phyloP scores from a whole-genome alignment of 2,888 invertebrate species.

The Mythimna albipuncta region DNA sequence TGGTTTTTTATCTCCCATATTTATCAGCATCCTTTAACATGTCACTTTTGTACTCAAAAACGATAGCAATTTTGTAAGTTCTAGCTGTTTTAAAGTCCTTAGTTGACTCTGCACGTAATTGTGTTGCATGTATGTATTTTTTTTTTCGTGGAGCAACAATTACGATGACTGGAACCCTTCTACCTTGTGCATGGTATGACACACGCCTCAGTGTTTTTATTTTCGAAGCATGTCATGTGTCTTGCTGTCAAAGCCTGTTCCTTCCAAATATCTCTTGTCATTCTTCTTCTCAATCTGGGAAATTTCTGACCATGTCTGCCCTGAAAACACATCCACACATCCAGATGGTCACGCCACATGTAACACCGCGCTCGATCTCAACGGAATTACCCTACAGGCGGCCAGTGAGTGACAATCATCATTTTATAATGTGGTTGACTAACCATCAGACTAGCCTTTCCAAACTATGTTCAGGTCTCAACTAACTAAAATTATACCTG shows the following conservation, averaged over 20 bases:
- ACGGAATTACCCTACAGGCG: slow-evolving; percentile 76
- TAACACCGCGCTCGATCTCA: slow-evolving; percentile 84
- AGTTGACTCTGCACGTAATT: slow-evolving; percentile 24
- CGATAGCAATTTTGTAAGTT: neutral
- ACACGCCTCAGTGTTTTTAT: slow-evolving; percentile 8
- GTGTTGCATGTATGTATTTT: slow-evolving; percentile 43
- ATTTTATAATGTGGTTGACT: slow-evolving; percentile 36
- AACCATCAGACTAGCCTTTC: slow-evolving; percentile 39
- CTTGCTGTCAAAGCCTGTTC: slow-evolving; percentile 28
- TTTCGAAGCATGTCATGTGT: slow-evolving; percentile 39
- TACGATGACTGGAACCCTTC: slow-evolving; percentile 10
- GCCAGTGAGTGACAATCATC: slow-evolving; percentile 74
- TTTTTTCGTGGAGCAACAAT: slow-evolving; percentile 20
- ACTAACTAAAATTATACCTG: slow-evolving; percentile 11
- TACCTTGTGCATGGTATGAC: slow-evolving; percentile 34
- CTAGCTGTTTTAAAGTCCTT: slow-evolving; percentile 5
- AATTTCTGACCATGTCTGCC: slow-evolving; percentile 88
- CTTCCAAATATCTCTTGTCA: slow-evolving; percentile 29
- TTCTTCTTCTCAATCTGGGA: slow-evolving; percentile 50
- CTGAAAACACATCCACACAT: slow-evolving; percentile 44
- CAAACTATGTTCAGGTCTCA: slow-evolving; percentile 11
- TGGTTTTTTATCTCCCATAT: neutral
- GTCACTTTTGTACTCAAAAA: slow-evolving; percentile 3
- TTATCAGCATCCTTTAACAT: slow-evolving; percentile 6
- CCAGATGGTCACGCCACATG: slow-evolving; percentile 83